Conservation (phyloP, 92 coral and sea anemone genomes). For the Parazoanthus darwini region DNA sequence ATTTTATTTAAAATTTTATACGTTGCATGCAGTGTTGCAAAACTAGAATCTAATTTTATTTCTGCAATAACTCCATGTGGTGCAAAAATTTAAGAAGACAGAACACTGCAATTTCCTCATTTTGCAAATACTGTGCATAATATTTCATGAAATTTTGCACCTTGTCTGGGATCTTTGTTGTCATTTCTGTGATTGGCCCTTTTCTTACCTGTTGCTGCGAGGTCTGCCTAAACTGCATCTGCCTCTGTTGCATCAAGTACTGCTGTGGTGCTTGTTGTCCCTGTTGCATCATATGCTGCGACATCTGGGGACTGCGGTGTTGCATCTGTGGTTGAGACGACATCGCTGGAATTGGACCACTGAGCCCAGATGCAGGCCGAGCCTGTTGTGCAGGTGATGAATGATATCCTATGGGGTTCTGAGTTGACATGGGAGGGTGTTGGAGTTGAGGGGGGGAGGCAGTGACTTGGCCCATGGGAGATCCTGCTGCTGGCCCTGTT, state of each 20-base stretch:
- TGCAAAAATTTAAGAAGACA: too few relatives aligned
- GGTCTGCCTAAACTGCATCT: conserved; percentile 79
- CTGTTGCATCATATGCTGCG: conserved; percentile 87
- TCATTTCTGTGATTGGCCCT: background rate
- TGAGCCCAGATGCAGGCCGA: conserved; percentile 61
- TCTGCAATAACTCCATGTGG: too few relatives aligned
- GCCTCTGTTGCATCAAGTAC: conserved; percentile 87
- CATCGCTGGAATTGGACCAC: conserved; percentile 58
- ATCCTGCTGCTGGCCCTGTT: conserved; percentile 54
- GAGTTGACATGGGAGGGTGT: conserved; percentile 76
- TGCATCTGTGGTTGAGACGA: conserved; percentile 73
- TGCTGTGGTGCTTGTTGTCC: conserved; percentile 86
- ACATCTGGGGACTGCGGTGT: conserved; percentile 69
- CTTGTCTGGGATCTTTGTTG: too few relatives aligned
- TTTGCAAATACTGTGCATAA: too few relatives aligned
- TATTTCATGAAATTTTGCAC: too few relatives aligned
- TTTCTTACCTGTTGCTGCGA: conserved; percentile 77
- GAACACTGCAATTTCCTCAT: too few relatives aligned
- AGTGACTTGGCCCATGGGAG: conserved; percentile 65
- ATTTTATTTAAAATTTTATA: too few relatives aligned
- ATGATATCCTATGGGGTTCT: conserved; percentile 64
- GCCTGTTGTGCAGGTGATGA: conserved; percentile 67
- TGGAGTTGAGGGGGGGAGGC: conserved; percentile 81
- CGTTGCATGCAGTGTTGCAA: too few relatives aligned
- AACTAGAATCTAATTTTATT: too few relatives aligned